These are phyloP conservation scores for Hesperia comma DNA, from an alignment of 2,888 invertebrate species.

Conservation along the genomic window DNA sequence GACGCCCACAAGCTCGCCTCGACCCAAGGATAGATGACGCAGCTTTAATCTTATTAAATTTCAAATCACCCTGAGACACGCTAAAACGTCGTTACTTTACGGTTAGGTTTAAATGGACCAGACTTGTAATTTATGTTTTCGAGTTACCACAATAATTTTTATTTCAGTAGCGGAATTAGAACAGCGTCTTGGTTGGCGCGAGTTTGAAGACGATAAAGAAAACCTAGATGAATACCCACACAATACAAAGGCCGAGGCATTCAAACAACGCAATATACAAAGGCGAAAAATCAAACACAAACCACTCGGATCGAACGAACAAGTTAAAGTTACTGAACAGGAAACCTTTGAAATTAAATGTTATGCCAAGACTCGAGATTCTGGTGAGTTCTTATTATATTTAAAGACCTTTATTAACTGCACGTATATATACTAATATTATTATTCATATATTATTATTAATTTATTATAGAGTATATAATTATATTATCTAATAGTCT, in stretches of 20 bases:
- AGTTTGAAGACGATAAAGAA: slow-evolving; percentile 18
- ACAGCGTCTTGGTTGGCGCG: slow-evolving; percentile 27
- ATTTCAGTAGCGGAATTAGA: slow-evolving; percentile 37
- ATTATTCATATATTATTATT: too few relatives aligned
- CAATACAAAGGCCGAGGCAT: slow-evolving; percentile 5
- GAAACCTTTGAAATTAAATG: slow-evolving; percentile 16
- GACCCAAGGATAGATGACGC: too few relatives aligned
- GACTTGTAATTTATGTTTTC: too few relatives aligned
- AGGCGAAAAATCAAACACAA: slow-evolving; percentile 13
- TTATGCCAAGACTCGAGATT: slow-evolving; percentile 5
- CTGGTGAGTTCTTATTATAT: slow-evolving; percentile 4
- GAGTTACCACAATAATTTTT: not conserved
- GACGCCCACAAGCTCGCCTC: too few relatives aligned
- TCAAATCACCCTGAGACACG: too few relatives aligned
- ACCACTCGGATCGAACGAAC: slow-evolving; percentile 16
- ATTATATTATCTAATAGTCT: too few relatives aligned
- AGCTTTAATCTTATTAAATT: too few relatives aligned
- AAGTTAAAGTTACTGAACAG: slow-evolving; percentile 4
- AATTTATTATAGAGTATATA: too few relatives aligned
- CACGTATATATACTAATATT: too few relatives aligned
- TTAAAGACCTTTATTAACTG: too few relatives aligned
- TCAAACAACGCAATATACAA: slow-evolving; percentile 16
- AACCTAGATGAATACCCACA: slow-evolving; percentile 15
- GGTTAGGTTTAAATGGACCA: too few relatives aligned
- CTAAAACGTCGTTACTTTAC: too few relatives aligned